phyloP scores from a whole-genome alignment of 2,888 invertebrate genomes.

The Nudaria mundana region DNA sequence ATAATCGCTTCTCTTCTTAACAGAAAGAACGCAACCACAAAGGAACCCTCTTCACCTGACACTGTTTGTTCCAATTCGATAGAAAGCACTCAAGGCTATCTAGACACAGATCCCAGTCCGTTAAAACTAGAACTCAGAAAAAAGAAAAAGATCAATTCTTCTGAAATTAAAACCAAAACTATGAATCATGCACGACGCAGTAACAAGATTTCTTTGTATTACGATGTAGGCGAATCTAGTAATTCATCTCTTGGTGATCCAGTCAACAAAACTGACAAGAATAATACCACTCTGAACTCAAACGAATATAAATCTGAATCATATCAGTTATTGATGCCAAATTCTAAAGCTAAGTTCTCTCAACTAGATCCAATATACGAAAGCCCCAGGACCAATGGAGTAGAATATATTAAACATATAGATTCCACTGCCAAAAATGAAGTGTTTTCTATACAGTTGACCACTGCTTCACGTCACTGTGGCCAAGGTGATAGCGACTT shows the following conservation, averaged over 20 bases:
- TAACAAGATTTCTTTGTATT: conserved; percentile 31
- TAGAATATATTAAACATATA: conserved; percentile 15
- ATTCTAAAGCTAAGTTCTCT: conserved; percentile 19
- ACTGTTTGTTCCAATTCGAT: conserved; percentile 38
- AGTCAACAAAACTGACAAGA: conserved; percentile 20
- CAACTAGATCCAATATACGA: conserved; percentile 53
- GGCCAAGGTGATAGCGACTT: conserved; percentile 18
- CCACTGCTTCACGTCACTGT: conserved; percentile 4
- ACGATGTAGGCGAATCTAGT: conserved; percentile 42
- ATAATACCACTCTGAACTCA: conserved; percentile 38
- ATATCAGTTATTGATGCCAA: conserved; percentile 54
- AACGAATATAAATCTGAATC: conserved; percentile 61
- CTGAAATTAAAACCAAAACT: conserved; percentile 30
- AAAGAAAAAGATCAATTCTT: conserved; percentile 42
- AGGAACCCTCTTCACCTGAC: conserved; percentile 35
- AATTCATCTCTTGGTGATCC: conserved; percentile 38
- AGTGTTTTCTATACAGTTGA: conserved; percentile 10
- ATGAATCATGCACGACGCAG: conserved; percentile 29
- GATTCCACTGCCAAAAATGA: conserved; percentile 20
- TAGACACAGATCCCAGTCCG: conserved; percentile 60
- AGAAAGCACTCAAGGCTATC: conserved; percentile 64
- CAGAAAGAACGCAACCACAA: conserved; percentile 37
- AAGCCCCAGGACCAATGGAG: conserved; percentile 24
- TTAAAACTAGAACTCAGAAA: conserved; percentile 29
- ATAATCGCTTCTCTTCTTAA: conserved; percentile 30